Evolutionary conservation across 2,113 vertebrate species (phyloP).

Genomic region (Albula goreensis): DNA sequence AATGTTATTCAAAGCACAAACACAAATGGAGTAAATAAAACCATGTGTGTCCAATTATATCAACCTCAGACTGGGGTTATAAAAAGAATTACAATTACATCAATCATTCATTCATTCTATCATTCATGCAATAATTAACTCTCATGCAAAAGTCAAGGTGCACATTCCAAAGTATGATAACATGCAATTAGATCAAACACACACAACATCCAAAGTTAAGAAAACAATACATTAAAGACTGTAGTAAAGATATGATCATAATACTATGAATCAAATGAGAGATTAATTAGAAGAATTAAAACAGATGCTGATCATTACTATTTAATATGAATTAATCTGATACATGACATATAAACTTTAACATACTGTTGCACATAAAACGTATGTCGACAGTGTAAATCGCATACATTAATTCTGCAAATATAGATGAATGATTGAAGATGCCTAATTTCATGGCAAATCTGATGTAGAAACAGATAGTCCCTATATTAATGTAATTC

Average conservation of each 20-base stretch:
- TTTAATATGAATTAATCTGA: too few species aligned
- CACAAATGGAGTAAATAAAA: neutral
- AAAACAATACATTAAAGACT: neutral
- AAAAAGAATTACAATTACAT: neutral
- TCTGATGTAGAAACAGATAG: too few species aligned
- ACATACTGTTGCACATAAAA: too few species aligned
- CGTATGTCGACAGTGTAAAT: too few species aligned
- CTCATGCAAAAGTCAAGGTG: neutral
- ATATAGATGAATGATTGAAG: too few species aligned
- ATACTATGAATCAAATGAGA: too few species aligned
- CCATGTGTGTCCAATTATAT: neutral
- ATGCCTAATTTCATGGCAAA: too few species aligned
- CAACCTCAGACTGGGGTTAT: neutral
- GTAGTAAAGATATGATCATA: neutral
- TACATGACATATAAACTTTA: too few species aligned
- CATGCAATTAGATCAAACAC: neutral
- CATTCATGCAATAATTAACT: neutral
- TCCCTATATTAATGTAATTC: too few species aligned
- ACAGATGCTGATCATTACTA: too few species aligned
- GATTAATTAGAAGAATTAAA: too few species aligned
- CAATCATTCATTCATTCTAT: neutral
- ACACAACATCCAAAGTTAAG: neutral
- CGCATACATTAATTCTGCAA: too few species aligned
- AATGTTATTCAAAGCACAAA: neutral
- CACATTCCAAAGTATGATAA: neutral